phyloP scores from a whole-genome alignment of 2,797 vertebrate species.

The Melanogrammus aeglefinus region DNA sequence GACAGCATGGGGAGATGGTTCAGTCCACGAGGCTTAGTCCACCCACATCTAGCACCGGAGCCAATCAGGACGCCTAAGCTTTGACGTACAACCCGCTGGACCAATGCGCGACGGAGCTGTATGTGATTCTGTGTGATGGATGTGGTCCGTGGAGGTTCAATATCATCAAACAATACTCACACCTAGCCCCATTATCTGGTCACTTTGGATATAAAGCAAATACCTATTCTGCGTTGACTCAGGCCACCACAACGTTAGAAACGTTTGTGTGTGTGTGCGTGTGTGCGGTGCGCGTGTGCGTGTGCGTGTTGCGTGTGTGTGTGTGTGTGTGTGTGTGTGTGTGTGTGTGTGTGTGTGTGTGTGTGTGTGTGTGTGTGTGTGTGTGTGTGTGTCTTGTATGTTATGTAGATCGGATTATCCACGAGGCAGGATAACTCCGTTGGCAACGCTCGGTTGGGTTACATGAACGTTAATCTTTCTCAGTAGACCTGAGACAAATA shows the following conservation, averaged over 20 bases:
- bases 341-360: not conserved
- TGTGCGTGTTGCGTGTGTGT: not conserved
- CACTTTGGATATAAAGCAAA: not conserved
- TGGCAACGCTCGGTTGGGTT: slow-evolving; percentile 34
- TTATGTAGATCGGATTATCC: slow-evolving; percentile 8
- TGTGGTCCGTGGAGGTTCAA: slow-evolving; percentile 9
- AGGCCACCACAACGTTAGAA: not conserved
- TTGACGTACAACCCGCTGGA: slow-evolving; percentile 43
- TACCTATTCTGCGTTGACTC: not conserved
- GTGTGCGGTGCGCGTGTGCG: not conserved
- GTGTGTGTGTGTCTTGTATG: not conserved
- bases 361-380: not conserved
- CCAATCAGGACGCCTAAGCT: slow-evolving; percentile 41
- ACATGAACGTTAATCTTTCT: slow-evolving; percentile 38
- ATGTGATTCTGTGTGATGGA: slow-evolving; percentile 44
- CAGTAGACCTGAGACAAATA: too few species aligned
- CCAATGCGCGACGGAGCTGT: slow-evolving; percentile 48
- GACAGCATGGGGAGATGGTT: slow-evolving; percentile 22
- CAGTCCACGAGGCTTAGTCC: slow-evolving; percentile 50
- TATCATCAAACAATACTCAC: not conserved
- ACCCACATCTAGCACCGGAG: slow-evolving; percentile 36
- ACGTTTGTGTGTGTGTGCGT: not conserved
- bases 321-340: not conserved
- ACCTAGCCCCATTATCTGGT: not conserved
- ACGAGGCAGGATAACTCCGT: not conserved